phyloP scores from a whole-genome alignment of 2,113 vertebrate genomes.

The Tyto alba region DNA sequence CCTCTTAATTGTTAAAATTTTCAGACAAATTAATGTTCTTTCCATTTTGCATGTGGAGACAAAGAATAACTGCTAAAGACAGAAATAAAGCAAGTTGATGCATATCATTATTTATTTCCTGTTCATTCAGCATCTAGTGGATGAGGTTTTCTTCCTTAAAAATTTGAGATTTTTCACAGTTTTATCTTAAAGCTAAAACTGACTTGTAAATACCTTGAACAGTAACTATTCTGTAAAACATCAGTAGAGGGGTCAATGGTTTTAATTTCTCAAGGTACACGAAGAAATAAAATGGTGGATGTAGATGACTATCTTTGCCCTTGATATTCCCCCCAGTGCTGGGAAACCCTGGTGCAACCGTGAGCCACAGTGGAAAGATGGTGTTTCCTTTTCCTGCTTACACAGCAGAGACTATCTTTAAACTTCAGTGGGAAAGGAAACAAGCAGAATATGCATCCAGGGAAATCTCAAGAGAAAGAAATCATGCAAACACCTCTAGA shows the following conservation, averaged over 20 bases:
- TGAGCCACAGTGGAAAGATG: neutral
- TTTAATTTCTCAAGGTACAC: neutral
- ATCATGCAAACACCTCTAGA: neutral
- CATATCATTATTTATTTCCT: neutral
- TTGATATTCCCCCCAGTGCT: neutral
- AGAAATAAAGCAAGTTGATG: neutral
- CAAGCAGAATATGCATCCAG: neutral
- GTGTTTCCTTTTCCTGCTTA: neutral
- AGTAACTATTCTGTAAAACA: neutral
- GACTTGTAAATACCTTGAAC: neutral
- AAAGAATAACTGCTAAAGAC: neutral
- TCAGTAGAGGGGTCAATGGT: neutral
- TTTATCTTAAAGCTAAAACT: neutral
- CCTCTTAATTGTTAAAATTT: neutral
- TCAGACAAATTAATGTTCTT: neutral
- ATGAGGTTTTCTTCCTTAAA: neutral
- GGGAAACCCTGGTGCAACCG: neutral
- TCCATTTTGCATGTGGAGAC: neutral
- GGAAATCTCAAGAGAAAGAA: neutral
- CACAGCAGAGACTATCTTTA: neutral
- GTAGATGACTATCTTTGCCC: neutral
- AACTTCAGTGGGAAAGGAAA: neutral
- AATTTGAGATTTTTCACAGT: neutral
- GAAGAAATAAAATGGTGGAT: neutral
- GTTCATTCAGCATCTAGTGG: neutral